Conservation (phyloP, 1,140 invertebrate species). For the Euwallacea similis region DNA sequence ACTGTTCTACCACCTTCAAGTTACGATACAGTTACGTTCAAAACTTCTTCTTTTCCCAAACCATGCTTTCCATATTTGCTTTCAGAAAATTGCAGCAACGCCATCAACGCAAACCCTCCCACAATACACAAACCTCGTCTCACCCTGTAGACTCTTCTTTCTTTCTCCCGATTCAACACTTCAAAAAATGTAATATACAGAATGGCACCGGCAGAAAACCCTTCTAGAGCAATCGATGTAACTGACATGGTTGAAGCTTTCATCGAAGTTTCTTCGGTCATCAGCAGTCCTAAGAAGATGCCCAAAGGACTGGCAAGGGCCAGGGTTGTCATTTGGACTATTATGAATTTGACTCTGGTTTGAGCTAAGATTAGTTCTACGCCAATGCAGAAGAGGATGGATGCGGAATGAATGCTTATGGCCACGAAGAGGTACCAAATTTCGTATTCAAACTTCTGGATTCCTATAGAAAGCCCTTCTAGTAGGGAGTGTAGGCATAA, state of each 20-base stretch:
- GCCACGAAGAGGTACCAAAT: constrained; percentile 73
- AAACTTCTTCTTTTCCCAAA: not conserved
- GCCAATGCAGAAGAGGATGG: constrained; percentile 72
- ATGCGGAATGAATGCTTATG: constrained; percentile 74
- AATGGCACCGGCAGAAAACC: constrained; percentile 52
- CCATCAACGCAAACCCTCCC: constrained; percentile 51
- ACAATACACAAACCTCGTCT: constrained; percentile 47
- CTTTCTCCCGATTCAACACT: constrained; percentile 52
- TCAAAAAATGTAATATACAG: constrained; percentile 54
- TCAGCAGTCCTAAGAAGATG: constrained; percentile 62
- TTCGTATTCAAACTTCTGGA: constrained; percentile 64
- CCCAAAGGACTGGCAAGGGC: constrained; percentile 73
- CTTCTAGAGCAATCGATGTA: constrained; percentile 49
- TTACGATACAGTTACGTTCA: too few species aligned
- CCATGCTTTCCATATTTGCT: constrained; percentile 11
- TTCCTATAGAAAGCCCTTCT: constrained; percentile 78
- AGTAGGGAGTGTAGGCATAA: constrained; percentile 79
- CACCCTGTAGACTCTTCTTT: constrained; percentile 47
- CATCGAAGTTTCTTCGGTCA: constrained; percentile 45
- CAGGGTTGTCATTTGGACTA: constrained; percentile 63
- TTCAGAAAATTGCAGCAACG: constrained; percentile 45
- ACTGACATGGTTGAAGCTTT: constrained; percentile 48
- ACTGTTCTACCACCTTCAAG: too few species aligned
- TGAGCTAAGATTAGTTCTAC: constrained; percentile 69
- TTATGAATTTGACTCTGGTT: constrained; percentile 60